phyloP scores from a whole-genome alignment of 1,140 invertebrate species.

The Ganaspis sp. region DNA sequence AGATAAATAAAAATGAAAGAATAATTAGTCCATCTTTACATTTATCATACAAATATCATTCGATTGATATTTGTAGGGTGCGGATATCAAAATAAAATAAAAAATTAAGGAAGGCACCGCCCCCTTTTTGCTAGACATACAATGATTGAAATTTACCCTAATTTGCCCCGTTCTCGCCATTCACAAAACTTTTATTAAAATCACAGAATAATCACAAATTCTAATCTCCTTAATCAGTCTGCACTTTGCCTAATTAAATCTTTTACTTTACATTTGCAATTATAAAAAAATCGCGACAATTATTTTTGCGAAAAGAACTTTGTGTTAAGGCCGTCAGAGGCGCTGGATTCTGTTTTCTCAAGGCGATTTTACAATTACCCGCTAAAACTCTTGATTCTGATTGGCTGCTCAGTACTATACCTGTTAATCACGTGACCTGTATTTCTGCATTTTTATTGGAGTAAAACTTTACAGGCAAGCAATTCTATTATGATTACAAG shows the following conservation, averaged over 20 bases:
- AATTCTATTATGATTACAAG: too few species aligned
- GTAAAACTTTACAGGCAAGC: too few species aligned
- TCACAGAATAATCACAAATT: conserved; percentile 36
- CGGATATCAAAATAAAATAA: conserved; percentile 59
- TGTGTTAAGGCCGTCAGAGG: conserved; percentile 60
- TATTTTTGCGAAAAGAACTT: conserved; percentile 69
- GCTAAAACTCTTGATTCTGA: background rate
- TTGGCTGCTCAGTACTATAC: background rate
- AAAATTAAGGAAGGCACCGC: conserved; percentile 67
- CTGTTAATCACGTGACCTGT: background rate
- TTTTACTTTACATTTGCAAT: conserved; percentile 65
- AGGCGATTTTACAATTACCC: conserved; percentile 9
- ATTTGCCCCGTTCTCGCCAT: conserved; percentile 55
- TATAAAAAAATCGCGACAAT: conserved; percentile 71
- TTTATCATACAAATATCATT: conserved; percentile 25
- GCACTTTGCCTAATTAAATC: conserved; percentile 63
- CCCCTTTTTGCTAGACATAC: conserved; percentile 59
- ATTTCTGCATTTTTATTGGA: background rate
- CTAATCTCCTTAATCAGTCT: conserved; percentile 54
- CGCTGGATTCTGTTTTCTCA: conserved; percentile 46
- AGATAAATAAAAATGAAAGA: conserved; percentile 37
- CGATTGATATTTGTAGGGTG: conserved; percentile 63
- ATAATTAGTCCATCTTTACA: background rate
- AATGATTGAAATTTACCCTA: conserved; percentile 44
- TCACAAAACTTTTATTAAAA: conserved; percentile 52